These are phyloP conservation scores for Corapipo altera DNA, from an alignment of 2,113 vertebrate genomes.

Conservation along the genomic window DNA sequence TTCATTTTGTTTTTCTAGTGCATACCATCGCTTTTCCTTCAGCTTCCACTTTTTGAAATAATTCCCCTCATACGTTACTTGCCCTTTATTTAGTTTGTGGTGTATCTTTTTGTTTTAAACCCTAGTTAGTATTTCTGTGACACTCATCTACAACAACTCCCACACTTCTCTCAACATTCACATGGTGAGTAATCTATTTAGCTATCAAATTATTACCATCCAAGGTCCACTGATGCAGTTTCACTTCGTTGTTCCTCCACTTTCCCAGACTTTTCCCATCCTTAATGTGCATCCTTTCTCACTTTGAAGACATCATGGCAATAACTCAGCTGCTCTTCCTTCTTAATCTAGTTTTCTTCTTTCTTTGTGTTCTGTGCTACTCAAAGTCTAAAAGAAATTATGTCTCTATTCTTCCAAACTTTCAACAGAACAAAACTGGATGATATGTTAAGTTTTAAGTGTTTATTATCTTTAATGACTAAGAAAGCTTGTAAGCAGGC, in stretches of 20 bases:
- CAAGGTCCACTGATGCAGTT: not conserved
- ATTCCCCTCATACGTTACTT: not conserved
- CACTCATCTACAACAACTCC: not conserved
- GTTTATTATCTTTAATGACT: not conserved
- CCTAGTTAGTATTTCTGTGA: not conserved
- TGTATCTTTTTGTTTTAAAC: not conserved
- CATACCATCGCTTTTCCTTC: not conserved
- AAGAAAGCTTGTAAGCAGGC: not conserved
- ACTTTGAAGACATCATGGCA: not conserved
- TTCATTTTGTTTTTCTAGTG: not conserved
- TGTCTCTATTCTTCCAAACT: not conserved
- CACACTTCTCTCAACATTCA: not conserved
- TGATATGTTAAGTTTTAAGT: not conserved
- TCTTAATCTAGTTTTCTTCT: not conserved
- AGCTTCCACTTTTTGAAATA: not conserved
- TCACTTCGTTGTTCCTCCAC: not conserved
- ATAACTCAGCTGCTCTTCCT: not conserved
- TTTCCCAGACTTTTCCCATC: not conserved
- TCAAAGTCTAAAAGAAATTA: not conserved
- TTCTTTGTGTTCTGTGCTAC: not conserved
- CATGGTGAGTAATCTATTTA: not conserved
- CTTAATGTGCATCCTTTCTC: not conserved
- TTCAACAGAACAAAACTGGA: not conserved
- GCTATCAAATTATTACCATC: not conserved
- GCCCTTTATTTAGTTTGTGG: not conserved